Evolutionary conservation across 92 coral and sea anemone genomes (phyloP).

Genomic region (Chrysogorgia sp.): DNA sequence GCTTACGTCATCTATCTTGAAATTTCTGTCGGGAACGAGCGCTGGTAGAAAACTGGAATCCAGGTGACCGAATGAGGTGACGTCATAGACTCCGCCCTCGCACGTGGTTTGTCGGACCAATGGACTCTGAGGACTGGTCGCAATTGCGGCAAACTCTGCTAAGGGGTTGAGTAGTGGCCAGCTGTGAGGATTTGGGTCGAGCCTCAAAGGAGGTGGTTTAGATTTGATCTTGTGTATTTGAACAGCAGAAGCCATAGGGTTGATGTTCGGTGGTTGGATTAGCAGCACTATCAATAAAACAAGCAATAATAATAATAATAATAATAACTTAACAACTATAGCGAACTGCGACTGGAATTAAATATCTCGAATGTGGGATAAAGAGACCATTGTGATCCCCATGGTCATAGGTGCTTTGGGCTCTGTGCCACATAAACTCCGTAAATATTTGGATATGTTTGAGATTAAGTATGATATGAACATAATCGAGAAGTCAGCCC

Average conservation of each 20-base stretch:
- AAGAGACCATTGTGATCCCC: too few relatives aligned
- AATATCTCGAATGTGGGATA: too few relatives aligned
- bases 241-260: not conserved
- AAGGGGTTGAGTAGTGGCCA: slow-evolving; percentile 69
- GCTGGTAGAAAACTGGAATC: not conserved
- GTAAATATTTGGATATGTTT: too few relatives aligned
- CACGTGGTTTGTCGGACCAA: slow-evolving; percentile 69
- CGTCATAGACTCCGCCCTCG: slow-evolving; percentile 48
- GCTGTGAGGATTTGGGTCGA: slow-evolving; percentile 45
- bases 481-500: too few relatives aligned
- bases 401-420: too few relatives aligned
- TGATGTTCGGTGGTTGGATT: not conserved
- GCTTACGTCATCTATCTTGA: not conserved
- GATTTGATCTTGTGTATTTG: slow-evolving; percentile 47
- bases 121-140: slow-evolving; percentile 96
- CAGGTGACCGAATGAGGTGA: slow-evolving; percentile 10
- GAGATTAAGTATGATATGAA: too few relatives aligned
- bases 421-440: too few relatives aligned
- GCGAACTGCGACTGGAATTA: too few relatives aligned
- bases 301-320: too few relatives aligned
- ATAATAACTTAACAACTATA: too few relatives aligned
- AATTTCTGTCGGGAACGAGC: not conserved
- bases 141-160: slow-evolving; percentile 88
- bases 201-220: slow-evolving; percentile 73
- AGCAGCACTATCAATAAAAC: not conserved